Base-by-base conservation (phyloP, 2,113 vertebrate species). In the Tyto alba region DNA sequence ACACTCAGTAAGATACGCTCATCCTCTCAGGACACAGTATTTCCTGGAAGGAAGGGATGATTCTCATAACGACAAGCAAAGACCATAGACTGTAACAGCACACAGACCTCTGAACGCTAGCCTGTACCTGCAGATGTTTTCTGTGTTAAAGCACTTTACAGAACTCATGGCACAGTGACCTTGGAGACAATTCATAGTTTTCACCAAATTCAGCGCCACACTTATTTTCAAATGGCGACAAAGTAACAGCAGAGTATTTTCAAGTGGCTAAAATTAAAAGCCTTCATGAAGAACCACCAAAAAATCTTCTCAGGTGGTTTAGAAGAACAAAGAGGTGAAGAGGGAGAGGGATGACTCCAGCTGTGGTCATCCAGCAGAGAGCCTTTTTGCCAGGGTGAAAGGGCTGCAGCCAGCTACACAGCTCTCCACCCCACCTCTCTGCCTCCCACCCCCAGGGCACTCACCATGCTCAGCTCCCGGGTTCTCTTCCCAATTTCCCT, bases 401-500 rank as follows among this genome's bases (percentile, higher is more conserved):
- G 60, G 77, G 72, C 78, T 75, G 56, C 20, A 73, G 75, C 41
- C 68, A 92, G 36, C 79, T 48, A 74, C 27, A 14, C 3, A 3
- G 62, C 62, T 85, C 64, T 83, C 34, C 48, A 34, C 43, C 60
- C 66, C 32, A 73, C 69, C 47, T 89, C 84, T 73, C 50, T 85
- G 67, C 52, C 48, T 87, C 86, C 81, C 92, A 74, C 19, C 20
- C 50, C 81, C 43, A 17, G 6, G 47, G 85, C 48, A 96, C 98
- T 98, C 96, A 99, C 99, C 99, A 99, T 97, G 91, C 98, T 99
- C 88, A 99, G 98, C 96, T 99, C 99, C 23, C 99, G 98, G 57
- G 99, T 99, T 97, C 99, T 98, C 98, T 99, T 99, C 69, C 99
- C 99, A 11, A 99, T 99, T 98, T 99, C 99, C 94, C 99, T 98